Evolutionary conservation across 2,888 invertebrate species (phyloP).

Genomic region (Apamea crenata): DNA sequence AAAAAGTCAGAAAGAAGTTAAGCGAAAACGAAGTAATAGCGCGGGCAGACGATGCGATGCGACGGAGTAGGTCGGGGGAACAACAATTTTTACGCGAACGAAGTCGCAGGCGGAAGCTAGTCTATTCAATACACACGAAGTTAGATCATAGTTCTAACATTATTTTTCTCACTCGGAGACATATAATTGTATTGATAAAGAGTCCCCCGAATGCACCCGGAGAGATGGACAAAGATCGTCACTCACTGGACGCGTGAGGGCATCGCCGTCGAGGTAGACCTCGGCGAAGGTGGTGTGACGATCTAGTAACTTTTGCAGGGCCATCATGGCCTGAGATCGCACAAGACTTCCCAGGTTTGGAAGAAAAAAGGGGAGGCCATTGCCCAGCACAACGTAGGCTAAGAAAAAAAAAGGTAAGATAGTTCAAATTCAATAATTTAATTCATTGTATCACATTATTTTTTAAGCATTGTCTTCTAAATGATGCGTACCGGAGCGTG

Average conservation of each 20-base stretch:
- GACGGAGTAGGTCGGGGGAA: not conserved
- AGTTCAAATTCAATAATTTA: not conserved
- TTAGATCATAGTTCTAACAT: not conserved
- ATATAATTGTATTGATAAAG: not conserved
- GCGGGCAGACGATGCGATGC: not conserved
- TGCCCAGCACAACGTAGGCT: too few relatives aligned
- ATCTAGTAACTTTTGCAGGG: too few relatives aligned
- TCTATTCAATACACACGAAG: not conserved
- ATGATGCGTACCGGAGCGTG: constrained; percentile 46
- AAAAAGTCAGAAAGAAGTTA: not conserved
- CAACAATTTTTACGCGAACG: not conserved
- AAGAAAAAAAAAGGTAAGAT: too few relatives aligned
- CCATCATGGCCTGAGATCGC: too few relatives aligned
- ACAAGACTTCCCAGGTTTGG: too few relatives aligned
- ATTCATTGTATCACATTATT: constrained; percentile 17
- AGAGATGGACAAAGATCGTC: too few relatives aligned
- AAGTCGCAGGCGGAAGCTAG: not conserved
- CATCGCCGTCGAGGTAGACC: too few relatives aligned
- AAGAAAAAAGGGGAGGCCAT: too few relatives aligned
- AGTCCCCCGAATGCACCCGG: too few relatives aligned
- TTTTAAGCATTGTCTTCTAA: constrained; percentile 50
- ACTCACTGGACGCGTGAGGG: too few relatives aligned
- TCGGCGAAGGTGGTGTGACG: too few relatives aligned
- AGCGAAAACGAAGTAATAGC: not conserved
- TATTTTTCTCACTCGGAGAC: not conserved